Evolutionary conservation across 2,113 vertebrate genomes (phyloP), one percentile per base, ranked within the genome.

Genomic region (Lampris incognitus): DNA sequence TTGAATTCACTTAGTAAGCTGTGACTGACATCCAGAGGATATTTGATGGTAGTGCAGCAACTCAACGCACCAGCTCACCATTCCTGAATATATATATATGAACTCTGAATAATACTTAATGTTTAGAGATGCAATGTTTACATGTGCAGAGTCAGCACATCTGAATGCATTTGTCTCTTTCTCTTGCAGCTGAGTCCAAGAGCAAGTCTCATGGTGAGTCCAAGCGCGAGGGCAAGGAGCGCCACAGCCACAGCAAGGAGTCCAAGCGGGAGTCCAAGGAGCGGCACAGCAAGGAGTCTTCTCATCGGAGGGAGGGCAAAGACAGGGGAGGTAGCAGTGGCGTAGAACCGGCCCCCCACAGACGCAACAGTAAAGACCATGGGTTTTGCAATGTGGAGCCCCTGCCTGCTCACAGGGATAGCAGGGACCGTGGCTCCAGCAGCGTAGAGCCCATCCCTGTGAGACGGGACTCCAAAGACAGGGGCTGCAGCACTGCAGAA

Each of bases 161-260:
- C n/a, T 63, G 9, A 52, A 13, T 54, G 5, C 7, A 11, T 63
- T 11, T 5, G 7, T 60, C 6, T 1, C 69, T 1, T 49, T 65
- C 39, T 76, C 69, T 83, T 77, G 76, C 93, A 90, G 98, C 95
- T 65, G 98, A 99, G 74, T 92, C 96, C 73, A 99, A 98, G 94
- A 95, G 96, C 80, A 96, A 97, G 86, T 91, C 92, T 62, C 92
- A 95, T 78, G 78, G 85, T 60, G 94, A 94, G 55, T 93, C 91
- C 39, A 94, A 91, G 72, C 89, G 92, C 41, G 93, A 94, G 54
- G 81, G 91, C 46, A 94, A 94, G 69, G 92, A 94, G 59, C 90
- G 92, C 48, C 92, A 94, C 85, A 78, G 91, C 63, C 91, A 92
- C 84, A 84, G 88, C 83, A 94, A 94, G 76, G 94, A 94, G 44